Evolutionary conservation across 2,113 vertebrate species (phyloP), one percentile per base, ranked within the genome.

Genomic region (Fregata magnificens): DNA sequence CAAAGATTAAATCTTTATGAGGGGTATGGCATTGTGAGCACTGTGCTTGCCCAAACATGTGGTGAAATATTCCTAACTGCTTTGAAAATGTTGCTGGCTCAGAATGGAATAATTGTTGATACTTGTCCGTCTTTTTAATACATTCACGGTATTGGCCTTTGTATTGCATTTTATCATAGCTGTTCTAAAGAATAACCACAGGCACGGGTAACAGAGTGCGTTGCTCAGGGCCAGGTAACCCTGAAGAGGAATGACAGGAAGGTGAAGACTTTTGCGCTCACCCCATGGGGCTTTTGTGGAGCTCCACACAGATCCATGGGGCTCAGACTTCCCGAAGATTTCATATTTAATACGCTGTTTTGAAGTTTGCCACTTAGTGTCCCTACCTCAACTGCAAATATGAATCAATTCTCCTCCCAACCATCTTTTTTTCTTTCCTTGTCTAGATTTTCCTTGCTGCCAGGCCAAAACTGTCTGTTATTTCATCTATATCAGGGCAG

Each of bases 1-100:
- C 76, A 31, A 38, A 65, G 71, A 89, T 89, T 58, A 89, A 69
- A 89, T 94, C 88, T 94, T 38, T 28, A 44, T 42, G 63, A 91
- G 45, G 50, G 50, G 53, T 47, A 26, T 0, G 6, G 25, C 45
- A 22, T 7, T 20, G 59, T 15, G 55, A 81, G 49, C 34, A 3
- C 42, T 21, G 28, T 21, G 29, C n/a, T 61, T 47, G 50, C 56
- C 73, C 55, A 63, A 32, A 45, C 15, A 16, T 22, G 42, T 77
- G 74, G 49, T 20, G 81, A 88, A 82, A 82, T 31, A 10, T 47
- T 42, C 81, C 38, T 6, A 17, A 31, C 22, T 52, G 53, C 66
- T 79, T 69, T 59, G 73, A 82, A 80, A 87, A 38, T 22, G 22
- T 29, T 44, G 36, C 34, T 85, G 81, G 42, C 80, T 77, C 45